Base-by-base conservation (phyloP, 92 coral and sea anemone genomes). In the Hydrozoanthus gracilis region DNA sequence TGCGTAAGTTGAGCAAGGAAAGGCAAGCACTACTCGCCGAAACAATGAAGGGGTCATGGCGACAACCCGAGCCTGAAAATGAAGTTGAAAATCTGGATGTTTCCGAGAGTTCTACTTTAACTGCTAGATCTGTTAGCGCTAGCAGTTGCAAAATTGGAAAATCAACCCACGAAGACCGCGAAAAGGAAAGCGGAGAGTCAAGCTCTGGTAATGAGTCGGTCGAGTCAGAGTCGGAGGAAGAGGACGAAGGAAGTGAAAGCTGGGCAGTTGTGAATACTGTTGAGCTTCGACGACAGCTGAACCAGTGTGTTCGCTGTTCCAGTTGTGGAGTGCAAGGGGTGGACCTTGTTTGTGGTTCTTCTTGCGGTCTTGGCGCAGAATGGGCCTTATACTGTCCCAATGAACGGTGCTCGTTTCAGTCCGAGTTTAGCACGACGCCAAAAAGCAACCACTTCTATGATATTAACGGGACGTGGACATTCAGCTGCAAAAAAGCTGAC, bases 61-160 rank as follows among this genome's bases (percentile, higher is more conserved):
- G n/a, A n/a, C n/a, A n/a, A n/a, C n/a, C n/a, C n/a, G n/a, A n/a
- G n/a, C n/a, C n/a, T n/a, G n/a, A n/a, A n/a, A n/a, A n/a, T n/a
- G n/a, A n/a, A n/a, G n/a, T n/a, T n/a, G n/a, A n/a, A n/a, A n/a
- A n/a, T n/a, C n/a, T n/a, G n/a, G n/a, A n/a, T n/a, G n/a, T n/a
- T n/a, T n/a, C n/a, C 67, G 67, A 61, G 16, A 61, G 16, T 61
- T 61, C 67, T n/a, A 61, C 67, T 61, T 61, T 61, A 58, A n/a
- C n/a, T n/a, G n/a, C n/a, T n/a, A n/a, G n/a, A n/a, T n/a, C n/a
- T n/a, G n/a, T n/a, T n/a, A n/a, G 65, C 15, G 65, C 65, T 58
- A 58, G 65, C 65, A 58, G 65, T 58, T 16, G 8, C 10, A 58
- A 58, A 58, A 58, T 58, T 58, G 65, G 65, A 58, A 58, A 58